Evolutionary conservation across 2,888 invertebrate species (phyloP).

Genomic region (Cataglyphis cursor): DNA sequence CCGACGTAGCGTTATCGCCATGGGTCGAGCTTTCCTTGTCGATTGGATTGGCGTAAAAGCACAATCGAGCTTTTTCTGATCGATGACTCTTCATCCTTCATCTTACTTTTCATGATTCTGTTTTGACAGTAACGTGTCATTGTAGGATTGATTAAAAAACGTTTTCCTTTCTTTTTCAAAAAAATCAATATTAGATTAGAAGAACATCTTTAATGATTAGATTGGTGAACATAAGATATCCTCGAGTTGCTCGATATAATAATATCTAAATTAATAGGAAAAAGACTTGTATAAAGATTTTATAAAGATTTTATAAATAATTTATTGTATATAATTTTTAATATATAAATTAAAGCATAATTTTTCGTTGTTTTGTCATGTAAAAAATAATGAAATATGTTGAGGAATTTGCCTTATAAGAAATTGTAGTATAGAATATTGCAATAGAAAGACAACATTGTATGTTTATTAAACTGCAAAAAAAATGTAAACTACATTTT

Average conservation of each 20-base stretch:
- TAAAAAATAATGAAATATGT: background rate
- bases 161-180: background rate
- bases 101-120: background rate
- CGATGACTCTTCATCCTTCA: background rate
- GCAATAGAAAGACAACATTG: background rate
- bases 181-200: background rate
- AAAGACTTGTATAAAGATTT: too few species aligned
- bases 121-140: background rate
- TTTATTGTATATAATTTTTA: background rate
- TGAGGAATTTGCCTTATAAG: background rate
- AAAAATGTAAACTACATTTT: background rate
- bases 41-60: conserved; percentile 38
- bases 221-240: background rate
- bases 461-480: background rate
- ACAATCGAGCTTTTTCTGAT: conserved; percentile 6
- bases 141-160: conserved; percentile 13
- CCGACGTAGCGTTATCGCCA: conserved; percentile 16
- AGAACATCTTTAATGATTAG: background rate
- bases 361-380: too few species aligned
- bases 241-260: background rate
- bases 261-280: background rate
- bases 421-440: background rate
- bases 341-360: background rate
- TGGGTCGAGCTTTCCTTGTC: background rate
- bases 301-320: too few species aligned